phyloP scores from a whole-genome alignment of 2,113 vertebrate genomes.

The Corvus hawaiiensis region DNA sequence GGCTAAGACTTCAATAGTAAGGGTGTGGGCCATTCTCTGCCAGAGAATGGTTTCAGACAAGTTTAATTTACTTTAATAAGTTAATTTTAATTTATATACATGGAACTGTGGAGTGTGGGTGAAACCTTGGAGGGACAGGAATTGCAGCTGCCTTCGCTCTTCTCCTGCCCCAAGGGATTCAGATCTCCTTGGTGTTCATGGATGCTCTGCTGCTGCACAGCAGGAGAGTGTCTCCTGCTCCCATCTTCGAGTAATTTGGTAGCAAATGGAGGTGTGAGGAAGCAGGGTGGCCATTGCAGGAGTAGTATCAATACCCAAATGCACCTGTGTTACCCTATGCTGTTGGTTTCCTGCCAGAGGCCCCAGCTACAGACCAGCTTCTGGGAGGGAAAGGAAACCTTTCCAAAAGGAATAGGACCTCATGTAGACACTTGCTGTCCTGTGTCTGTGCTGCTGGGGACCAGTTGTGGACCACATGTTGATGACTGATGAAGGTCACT shows the following conservation, averaged over 20 bases:
- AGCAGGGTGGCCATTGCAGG: background rate
- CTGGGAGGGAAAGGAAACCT: background rate
- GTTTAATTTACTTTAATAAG: background rate
- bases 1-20: background rate
- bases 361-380: background rate
- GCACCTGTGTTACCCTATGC: accelerated
- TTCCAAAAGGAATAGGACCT: background rate
- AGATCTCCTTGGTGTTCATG: background rate
- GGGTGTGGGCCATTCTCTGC: background rate
- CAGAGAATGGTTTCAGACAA: background rate
- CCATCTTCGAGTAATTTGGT: accelerated
- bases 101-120: background rate
- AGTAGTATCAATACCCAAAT: background rate
- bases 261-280: background rate
- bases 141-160: background rate
- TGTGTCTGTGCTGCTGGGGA: background rate
- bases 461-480: background rate
- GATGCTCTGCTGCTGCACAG: background rate
- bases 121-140: background rate
- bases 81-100: conserved; percentile 25
- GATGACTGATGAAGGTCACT: background rate
- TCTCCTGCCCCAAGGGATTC: background rate
- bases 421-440: background rate
- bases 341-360: background rate
- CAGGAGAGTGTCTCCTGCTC: background rate